Conservation (phyloP, 1,140 invertebrate species). For the Apis florea region DNA sequence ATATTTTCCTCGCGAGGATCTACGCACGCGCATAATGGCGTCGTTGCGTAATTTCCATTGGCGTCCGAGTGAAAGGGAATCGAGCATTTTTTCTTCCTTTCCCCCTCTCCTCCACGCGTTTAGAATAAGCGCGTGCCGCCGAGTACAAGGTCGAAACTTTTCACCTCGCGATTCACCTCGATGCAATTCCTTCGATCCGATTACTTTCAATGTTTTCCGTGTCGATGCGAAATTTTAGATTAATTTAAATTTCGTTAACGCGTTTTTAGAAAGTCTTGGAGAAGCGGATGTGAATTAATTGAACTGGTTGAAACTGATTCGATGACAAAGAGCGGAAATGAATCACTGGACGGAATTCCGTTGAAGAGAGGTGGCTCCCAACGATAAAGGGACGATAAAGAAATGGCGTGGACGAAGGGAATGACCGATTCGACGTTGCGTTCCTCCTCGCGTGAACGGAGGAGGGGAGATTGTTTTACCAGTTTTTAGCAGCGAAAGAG, state of each 20-base stretch:
- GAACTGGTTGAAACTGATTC: no score
- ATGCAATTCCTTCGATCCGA: neutral
- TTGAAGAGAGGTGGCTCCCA: neutral
- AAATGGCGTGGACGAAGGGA: neutral
- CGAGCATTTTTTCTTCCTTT: slow-evolving; percentile 51
- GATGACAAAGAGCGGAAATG: neutral
- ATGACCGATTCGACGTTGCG: neutral
- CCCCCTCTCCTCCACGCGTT: slow-evolving; percentile 5
- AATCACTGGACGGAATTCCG: neutral
- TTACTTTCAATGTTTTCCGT: no score
- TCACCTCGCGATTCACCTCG: neutral
- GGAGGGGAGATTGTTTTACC: slow-evolving; percentile 3
- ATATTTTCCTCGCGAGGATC: slow-evolving; percentile 27
- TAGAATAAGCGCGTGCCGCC: slow-evolving; percentile 26
- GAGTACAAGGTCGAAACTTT: slow-evolving; percentile 42
- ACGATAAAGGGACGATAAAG: neutral
- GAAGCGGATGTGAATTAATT: no score
- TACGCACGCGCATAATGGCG: slow-evolving; percentile 45
- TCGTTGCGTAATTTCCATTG: slow-evolving; percentile 46
- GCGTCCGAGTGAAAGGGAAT: slow-evolving; percentile 60
- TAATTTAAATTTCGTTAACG: no score
- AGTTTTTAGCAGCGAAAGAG: slow-evolving; percentile 18
- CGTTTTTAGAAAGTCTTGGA: no score
- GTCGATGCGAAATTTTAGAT: no score
- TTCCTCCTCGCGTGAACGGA: neutral